Percentiles rank a stretch among this genome's conserved stretches.
phyloP scores from a whole-genome alignment of 2,888 invertebrate genomes.

The Falcaria lacertinaria region DNA sequence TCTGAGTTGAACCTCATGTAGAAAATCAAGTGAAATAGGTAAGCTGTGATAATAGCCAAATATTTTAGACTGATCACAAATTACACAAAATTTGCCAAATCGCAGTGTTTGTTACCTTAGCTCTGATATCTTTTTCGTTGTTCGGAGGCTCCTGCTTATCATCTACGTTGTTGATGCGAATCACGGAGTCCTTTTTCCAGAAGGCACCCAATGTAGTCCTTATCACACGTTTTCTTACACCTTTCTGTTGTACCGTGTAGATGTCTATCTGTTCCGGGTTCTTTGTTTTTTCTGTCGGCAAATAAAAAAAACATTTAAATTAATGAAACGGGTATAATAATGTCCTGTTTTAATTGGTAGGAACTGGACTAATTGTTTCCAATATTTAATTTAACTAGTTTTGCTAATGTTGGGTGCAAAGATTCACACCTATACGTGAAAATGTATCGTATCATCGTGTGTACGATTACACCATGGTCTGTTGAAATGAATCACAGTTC shows the following conservation, averaged over 20 bases:
- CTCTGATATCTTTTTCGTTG: conserved; percentile 83
- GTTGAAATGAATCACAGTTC: background rate
- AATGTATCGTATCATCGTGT: no score
- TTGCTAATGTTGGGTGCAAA: no score
- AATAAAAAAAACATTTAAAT: conserved; percentile 13
- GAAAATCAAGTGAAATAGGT: no score
- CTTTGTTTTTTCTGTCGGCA: conserved; percentile 84
- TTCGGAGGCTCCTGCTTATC: conserved; percentile 85
- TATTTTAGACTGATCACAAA: background rate
- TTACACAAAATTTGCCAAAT: conserved; percentile 28
- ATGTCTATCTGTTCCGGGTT: conserved; percentile 85
- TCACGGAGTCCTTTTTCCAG: conserved; percentile 84
- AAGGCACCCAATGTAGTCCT: conserved; percentile 82
- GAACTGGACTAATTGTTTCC: no score
- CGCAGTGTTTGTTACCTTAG: conserved; percentile 76
- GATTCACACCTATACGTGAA: no score
- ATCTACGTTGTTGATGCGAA: conserved; percentile 86
- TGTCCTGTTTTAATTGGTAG: no score
- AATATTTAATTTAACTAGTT: no score
- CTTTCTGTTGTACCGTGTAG: conserved; percentile 81
- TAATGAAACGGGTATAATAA: no score
- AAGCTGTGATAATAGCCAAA: no score
- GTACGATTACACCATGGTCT: background rate
- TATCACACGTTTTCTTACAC: conserved; percentile 80
- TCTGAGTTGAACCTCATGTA: no score